Conservation (phyloP, 2,888 invertebrate genomes). For the Drosophila acutilabella region DNA sequence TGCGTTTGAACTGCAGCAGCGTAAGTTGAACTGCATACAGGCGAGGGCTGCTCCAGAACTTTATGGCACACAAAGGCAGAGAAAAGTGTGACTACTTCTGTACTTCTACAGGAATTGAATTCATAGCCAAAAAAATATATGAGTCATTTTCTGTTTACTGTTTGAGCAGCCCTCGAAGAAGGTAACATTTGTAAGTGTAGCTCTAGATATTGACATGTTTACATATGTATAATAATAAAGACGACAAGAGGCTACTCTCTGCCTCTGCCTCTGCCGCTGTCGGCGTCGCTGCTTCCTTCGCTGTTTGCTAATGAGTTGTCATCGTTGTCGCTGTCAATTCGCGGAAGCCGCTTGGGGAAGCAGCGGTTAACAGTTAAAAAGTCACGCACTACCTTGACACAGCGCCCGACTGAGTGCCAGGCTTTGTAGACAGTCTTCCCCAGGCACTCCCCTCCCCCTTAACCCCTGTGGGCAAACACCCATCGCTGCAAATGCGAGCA, state of each 20-base stretch:
- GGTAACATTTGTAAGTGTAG: background rate
- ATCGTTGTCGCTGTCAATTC: slow-evolving; percentile 10
- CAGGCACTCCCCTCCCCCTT: background rate
- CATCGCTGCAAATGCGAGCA: slow-evolving; percentile 16
- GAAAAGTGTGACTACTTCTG: no score
- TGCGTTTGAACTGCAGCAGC: slow-evolving; percentile 31
- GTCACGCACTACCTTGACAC: slow-evolving; percentile 64
- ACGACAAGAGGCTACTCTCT: background rate
- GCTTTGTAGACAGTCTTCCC: slow-evolving; percentile 37
- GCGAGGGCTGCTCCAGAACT: slow-evolving; percentile 18
- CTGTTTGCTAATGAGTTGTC: slow-evolving; percentile 18
- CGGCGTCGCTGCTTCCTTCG: background rate
- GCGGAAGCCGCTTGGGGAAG: slow-evolving; percentile 20
- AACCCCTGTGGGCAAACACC: background rate
- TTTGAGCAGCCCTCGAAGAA: slow-evolving; percentile 4
- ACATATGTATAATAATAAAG: slow-evolving; percentile 1
- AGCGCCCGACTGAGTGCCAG: slow-evolving; percentile 36
- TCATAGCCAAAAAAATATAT: background rate
- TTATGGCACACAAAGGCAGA: no score
- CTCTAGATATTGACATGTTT: slow-evolving; percentile 30
- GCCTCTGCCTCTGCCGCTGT: background rate
- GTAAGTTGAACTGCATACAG: slow-evolving; percentile 35
- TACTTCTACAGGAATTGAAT: no score
- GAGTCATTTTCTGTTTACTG: slow-evolving; percentile 15
- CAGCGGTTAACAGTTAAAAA: slow-evolving; percentile 53